Evolutionary conservation across 2,888 invertebrate species (phyloP), one percentile per base, ranked within the genome.

Genomic region (Apamea anceps): DNA sequence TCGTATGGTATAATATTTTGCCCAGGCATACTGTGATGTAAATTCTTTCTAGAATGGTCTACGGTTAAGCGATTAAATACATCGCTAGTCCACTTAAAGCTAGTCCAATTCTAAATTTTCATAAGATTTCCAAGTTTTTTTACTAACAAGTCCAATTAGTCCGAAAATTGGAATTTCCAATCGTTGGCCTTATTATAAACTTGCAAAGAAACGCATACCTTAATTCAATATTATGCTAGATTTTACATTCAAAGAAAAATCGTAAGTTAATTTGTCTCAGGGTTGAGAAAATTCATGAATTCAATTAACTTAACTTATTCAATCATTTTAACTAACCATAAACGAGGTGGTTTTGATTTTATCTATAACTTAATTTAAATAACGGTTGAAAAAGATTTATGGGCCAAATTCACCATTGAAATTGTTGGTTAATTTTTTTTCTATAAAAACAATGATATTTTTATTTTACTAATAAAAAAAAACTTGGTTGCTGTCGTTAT

Each of bases 51-150:
- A 66, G n/a, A 78, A 63, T 21, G 21, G 21, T n/a, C 57, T 70
- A 79, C 63, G 68, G 48, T 72, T 10, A 10, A 78, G 21, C 57
- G 48, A 70, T 66, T 65, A 13, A n/a, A 60, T 71, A 70, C 13
- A 66, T 54, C 37, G 65, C 72, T 21, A 37, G 8, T 75, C 62
- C 77, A 75, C 68, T 84, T 86, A 84, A 72, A 78, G 63, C 72
- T 86, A 84, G 21, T 42, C 48, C 65, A 70, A 84, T 68, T 82
- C 28, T 68, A 82, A 66, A 62, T 7, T 75, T 72, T 78, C 78
- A 78, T 86, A 84, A 86, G 72, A 75, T 70, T 72, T 75, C 18
- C 0, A 60, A 74, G 28, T 57, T 60, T 42, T 48, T 48, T 63
- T 81, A 37, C 21, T 13, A 72, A 76, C 13, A 28, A 57, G 15